Evolutionary conservation across 2,888 invertebrate genomes (phyloP).

Genomic region (Eueremaeus valkanovi): DNA sequence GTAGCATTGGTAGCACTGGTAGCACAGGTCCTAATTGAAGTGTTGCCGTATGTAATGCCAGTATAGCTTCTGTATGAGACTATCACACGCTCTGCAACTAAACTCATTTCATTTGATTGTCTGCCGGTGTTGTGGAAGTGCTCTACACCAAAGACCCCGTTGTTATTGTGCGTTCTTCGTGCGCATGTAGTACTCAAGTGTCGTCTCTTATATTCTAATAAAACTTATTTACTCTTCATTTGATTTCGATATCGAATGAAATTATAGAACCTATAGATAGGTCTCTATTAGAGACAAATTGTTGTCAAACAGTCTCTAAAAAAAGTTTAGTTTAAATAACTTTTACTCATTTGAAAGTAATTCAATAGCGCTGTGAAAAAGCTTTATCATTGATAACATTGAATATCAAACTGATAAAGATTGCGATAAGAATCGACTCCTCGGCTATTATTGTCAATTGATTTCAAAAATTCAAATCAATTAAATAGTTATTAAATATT

Average conservation of each 20-base stretch:
- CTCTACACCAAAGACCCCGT: background rate
- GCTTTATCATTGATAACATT: no score
- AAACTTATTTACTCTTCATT: background rate
- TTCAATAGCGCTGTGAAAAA: no score
- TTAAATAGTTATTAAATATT: background rate
- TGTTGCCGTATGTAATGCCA: background rate
- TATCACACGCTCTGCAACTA: background rate
- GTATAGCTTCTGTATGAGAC: background rate
- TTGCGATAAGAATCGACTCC: no score
- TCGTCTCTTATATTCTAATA: background rate
- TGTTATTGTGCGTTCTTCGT: background rate
- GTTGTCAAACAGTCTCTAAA: background rate
- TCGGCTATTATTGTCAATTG: no score
- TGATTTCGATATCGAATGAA: background rate
- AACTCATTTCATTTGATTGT: background rate
- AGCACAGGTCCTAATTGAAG: background rate
- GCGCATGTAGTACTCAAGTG: background rate
- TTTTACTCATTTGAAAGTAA: background rate
- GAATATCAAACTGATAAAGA: no score
- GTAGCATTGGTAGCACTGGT: background rate
- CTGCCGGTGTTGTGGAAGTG: background rate
- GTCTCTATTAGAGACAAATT: background rate
- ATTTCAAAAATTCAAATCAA: background rate
- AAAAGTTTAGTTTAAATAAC: background rate
- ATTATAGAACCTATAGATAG: background rate